phyloP scores from a whole-genome alignment of 1,140 invertebrate genomes.

The Ceratosolen fusciceps region DNA sequence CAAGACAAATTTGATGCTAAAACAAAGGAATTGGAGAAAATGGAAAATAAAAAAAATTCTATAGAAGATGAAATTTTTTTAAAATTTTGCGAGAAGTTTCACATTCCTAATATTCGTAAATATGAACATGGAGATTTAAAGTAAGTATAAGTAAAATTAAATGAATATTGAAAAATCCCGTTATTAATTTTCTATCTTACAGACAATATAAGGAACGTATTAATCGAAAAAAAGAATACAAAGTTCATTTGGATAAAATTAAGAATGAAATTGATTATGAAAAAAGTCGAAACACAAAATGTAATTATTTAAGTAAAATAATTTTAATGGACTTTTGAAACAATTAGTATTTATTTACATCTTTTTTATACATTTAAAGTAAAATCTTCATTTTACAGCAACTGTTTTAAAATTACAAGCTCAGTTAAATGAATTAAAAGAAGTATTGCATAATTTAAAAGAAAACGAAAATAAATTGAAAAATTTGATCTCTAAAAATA shows the following conservation, averaged over 20 bases:
- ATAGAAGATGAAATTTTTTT: conserved; percentile 94
- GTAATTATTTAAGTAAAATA: conserved; percentile 67
- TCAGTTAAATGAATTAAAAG: conserved; percentile 9
- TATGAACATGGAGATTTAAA: conserved; percentile 94
- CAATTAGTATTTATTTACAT: too few species aligned
- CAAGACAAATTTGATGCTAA: conserved; percentile 57
- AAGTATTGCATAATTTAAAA: not conserved
- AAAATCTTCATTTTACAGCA: not conserved
- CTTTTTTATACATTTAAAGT: not conserved
- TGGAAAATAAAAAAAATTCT: conserved; percentile 91
- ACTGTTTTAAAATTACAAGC: conserved; percentile 20
- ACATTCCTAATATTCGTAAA: conserved; percentile 93
- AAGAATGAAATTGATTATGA: conserved; percentile 95
- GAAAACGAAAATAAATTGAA: conserved; percentile 7
- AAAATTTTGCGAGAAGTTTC: conserved; percentile 90
- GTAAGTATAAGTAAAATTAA: conserved; percentile 49
- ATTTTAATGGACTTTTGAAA: not conserved
- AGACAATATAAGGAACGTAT: conserved; percentile 90
- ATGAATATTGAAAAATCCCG: not conserved
- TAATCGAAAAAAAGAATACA: conserved; percentile 90
- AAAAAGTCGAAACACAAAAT: conserved; percentile 86
- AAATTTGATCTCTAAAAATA: conserved; percentile 70
- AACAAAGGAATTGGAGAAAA: conserved; percentile 85
- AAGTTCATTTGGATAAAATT: conserved; percentile 93
- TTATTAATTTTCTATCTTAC: conserved; percentile 21